These are phyloP conservation scores for Scartelaos histophorus DNA, from an alignment of 2,113 vertebrate species.

Conservation along the genomic window DNA sequence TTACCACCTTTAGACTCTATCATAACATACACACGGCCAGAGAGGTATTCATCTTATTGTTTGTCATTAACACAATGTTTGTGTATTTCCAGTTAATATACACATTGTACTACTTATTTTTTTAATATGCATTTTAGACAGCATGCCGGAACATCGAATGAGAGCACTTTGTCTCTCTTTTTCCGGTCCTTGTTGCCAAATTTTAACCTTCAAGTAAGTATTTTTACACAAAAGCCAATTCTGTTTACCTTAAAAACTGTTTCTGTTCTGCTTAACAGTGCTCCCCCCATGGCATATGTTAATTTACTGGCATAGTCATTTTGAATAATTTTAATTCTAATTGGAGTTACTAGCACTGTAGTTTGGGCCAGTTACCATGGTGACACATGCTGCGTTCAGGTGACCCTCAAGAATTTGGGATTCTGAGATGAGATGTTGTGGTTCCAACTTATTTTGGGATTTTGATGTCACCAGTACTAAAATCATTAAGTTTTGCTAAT, in stretches of 20 bases:
- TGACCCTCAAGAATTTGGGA: no score
- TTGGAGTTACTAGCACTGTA: background rate
- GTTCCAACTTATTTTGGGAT: no score
- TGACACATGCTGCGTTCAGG: no score
- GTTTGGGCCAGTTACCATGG: background rate
- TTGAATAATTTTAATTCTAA: background rate
- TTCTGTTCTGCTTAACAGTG: background rate
- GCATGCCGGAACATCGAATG: constrained; percentile 75
- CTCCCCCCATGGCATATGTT: background rate
- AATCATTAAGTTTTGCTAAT: no score
- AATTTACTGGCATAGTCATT: background rate
- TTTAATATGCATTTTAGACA: constrained; percentile 50
- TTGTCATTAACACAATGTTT: background rate
- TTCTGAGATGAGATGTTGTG: no score
- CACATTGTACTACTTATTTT: no score
- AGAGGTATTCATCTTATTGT: constrained; percentile 78
- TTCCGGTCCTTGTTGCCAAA: constrained; percentile 94
- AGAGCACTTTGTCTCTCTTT: constrained; percentile 93
- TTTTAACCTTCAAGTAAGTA: constrained; percentile 89
- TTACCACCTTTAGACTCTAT: constrained; percentile 91
- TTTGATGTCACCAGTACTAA: no score
- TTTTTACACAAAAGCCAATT: no score
- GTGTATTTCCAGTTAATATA: background rate
- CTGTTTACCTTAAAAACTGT: no score
- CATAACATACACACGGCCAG: constrained; percentile 87